phyloP scores from a whole-genome alignment of 92 coral and sea anemone genomes.

The Micromussa lordhowensis region DNA sequence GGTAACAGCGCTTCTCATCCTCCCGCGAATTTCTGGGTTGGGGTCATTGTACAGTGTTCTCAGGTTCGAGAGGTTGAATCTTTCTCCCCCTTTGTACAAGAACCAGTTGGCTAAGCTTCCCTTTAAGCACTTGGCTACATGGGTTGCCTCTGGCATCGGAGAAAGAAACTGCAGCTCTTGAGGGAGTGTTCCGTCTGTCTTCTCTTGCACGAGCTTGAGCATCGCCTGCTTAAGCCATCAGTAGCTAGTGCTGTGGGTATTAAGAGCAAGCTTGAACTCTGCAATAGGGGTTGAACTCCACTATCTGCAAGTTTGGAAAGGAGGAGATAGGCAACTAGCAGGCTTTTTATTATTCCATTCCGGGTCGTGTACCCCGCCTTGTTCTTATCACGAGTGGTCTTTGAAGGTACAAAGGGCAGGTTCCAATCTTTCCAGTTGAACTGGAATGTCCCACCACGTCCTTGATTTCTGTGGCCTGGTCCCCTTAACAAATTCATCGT shows the following conservation, averaged over 20 bases:
- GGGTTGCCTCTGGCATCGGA: too few relatives aligned
- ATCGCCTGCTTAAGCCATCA: constrained; percentile 41
- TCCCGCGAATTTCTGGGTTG: constrained; percentile 5
- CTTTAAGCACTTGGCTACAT: constrained; percentile 52
- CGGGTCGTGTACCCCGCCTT: constrained; percentile 57
- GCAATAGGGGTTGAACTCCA: constrained; percentile 43
- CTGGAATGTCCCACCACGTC: constrained; percentile 54
- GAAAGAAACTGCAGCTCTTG: constrained; percentile 27
- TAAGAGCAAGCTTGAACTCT: not conserved
- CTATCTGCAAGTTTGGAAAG: constrained; percentile 43
- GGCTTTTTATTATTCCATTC: constrained; percentile 48
- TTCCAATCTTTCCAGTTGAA: constrained; percentile 60
- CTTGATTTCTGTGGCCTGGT: constrained; percentile 46
- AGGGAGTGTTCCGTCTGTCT: constrained; percentile 23
- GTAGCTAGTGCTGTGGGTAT: constrained; percentile 53
- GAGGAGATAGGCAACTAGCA: constrained; percentile 38
- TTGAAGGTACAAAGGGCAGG: constrained; percentile 52
- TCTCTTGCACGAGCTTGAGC: constrained; percentile 50
- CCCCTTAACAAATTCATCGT: constrained; percentile 59
- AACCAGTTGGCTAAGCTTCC: constrained; percentile 62
- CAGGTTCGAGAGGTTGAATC: constrained; percentile 58
- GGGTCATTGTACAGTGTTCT: constrained; percentile 51
- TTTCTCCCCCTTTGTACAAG: constrained; percentile 43
- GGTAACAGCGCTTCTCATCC: constrained; percentile 24
- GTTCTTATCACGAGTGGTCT: constrained; percentile 41